Percentiles rank a stretch among this genome's conserved stretches.
phyloP scores from a whole-genome alignment of 2,113 vertebrate species.

The Tricholaema leucomelas region DNA sequence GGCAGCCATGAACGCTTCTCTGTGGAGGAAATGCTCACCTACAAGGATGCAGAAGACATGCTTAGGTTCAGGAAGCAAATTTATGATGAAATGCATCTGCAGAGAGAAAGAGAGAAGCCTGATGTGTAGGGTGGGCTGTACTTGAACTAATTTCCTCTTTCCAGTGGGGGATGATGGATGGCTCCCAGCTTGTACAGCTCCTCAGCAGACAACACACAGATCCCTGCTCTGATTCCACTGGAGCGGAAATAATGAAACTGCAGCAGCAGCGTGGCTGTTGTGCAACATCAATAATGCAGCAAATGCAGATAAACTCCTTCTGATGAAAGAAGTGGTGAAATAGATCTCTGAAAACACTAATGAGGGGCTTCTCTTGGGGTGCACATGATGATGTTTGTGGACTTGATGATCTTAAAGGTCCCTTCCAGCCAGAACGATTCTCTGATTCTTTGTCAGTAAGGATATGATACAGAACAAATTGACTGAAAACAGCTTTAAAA shows the following conservation, averaged over 20 bases:
- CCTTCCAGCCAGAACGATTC: too few relatives aligned
- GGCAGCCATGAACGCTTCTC: slow-evolving; percentile 76
- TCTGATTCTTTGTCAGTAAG: not conserved
- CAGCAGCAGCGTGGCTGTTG: not conserved
- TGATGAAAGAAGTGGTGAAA: slow-evolving; percentile 10
- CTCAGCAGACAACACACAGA: not conserved
- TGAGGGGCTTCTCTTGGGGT: not conserved
- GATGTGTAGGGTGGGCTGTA: not conserved
- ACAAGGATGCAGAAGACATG: slow-evolving; percentile 88
- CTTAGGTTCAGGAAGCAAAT: slow-evolving; percentile 82
- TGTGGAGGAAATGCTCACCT: slow-evolving; percentile 83
- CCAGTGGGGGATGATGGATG: not conserved
- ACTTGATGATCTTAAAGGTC: too few relatives aligned
- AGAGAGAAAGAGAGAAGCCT: not conserved
- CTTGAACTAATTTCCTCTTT: not conserved
- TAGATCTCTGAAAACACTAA: slow-evolving; percentile 27
- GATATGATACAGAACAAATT: not conserved
- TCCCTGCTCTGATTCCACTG: not conserved
- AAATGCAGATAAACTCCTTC: slow-evolving; percentile 21
- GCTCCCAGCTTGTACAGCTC: not conserved
- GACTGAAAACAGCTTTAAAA: not conserved
- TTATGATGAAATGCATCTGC: slow-evolving; percentile 76
- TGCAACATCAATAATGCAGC: slow-evolving; percentile 9
- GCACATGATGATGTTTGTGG: not conserved
- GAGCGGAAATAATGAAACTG: slow-evolving; percentile 39